Percentiles rank a stretch among this genome's conserved stretches.
phyloP scores from a whole-genome alignment of 2,888 invertebrate species.

The Netelia inedita region DNA sequence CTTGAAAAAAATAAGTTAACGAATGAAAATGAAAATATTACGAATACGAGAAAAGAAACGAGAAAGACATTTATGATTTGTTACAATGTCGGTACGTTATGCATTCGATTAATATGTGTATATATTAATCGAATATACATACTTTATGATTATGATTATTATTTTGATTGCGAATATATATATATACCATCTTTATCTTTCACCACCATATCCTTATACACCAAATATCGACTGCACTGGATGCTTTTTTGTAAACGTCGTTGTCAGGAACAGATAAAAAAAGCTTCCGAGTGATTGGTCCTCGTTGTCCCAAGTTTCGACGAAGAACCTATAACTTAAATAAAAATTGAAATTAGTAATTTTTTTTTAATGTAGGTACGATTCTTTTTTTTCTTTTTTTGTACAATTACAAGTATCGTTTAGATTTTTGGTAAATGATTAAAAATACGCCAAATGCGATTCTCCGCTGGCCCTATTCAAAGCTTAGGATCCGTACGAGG shows the following conservation, averaged over 20 bases:
- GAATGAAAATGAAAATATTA: constrained; percentile 14
- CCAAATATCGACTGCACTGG: constrained; percentile 65
- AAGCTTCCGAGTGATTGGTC: constrained; percentile 31
- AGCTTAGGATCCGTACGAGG: constrained; percentile 78
- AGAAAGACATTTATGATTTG: constrained; percentile 65
- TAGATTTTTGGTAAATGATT: background rate
- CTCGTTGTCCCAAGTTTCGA: background rate
- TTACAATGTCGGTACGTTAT: constrained; percentile 60
- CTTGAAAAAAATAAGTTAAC: constrained; percentile 54
- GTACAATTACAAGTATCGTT: background rate
- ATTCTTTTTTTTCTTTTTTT: background rate
- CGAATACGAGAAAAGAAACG: constrained; percentile 74
- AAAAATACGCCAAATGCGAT: constrained; percentile 80
- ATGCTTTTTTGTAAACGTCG: constrained; percentile 70
- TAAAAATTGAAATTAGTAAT: background rate
- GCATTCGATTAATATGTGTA: constrained; percentile 76
- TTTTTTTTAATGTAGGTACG: background rate
- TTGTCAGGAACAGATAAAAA: constrained; percentile 54
- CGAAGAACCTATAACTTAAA: background rate
- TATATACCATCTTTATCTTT: no score
- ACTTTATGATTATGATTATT: constrained; percentile 61
- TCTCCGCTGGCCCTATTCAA: constrained; percentile 82
- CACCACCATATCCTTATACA: constrained; percentile 65
- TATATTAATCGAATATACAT: constrained; percentile 66
- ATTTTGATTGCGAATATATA: constrained; percentile 74